Evolutionary conservation across 2,888 invertebrate genomes (phyloP).

Genomic region (Coenonympha glycerion): DNA sequence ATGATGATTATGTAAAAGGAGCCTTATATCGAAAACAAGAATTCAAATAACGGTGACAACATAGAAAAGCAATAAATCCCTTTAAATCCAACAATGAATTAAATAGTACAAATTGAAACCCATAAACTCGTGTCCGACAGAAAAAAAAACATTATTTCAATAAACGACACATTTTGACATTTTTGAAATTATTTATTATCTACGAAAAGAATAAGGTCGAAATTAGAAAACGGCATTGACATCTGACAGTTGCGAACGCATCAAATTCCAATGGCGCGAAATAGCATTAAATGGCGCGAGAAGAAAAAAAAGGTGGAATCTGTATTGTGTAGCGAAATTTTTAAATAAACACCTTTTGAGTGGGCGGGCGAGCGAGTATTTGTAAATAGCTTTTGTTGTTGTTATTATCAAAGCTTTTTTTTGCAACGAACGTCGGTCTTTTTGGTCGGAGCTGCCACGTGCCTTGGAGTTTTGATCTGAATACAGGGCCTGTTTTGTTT

Average conservation of each 20-base stretch:
- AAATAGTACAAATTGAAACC: constrained; percentile 67
- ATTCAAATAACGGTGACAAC: constrained; percentile 32
- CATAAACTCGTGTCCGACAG: constrained; percentile 63
- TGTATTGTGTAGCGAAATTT: constrained; percentile 63
- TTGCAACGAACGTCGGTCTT: constrained; percentile 34
- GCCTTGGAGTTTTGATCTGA: constrained; percentile 21
- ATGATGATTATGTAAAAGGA: no score
- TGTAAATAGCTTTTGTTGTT: constrained; percentile 74
- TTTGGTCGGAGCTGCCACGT: constrained; percentile 32
- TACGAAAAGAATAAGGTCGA: constrained; percentile 35
- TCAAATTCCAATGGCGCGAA: constrained; percentile 49
- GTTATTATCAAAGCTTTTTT: constrained; percentile 42
- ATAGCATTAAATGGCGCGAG: constrained; percentile 74
- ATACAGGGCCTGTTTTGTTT: not conserved
- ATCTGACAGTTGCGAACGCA: constrained; percentile 30
- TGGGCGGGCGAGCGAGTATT: constrained; percentile 72
- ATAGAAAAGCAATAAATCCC: constrained; percentile 47
- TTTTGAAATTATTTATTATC: constrained; percentile 14
- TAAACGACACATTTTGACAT: constrained; percentile 24
- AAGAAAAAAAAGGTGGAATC: constrained; percentile 63
- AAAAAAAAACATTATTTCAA: constrained; percentile 29
- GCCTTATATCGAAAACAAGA: no score
- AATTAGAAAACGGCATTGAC: constrained; percentile 31
- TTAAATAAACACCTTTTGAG: constrained; percentile 76
- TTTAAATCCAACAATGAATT: constrained; percentile 49